Conservation (phyloP, 2,113 vertebrate species). For the Haemorhous mexicanus region DNA sequence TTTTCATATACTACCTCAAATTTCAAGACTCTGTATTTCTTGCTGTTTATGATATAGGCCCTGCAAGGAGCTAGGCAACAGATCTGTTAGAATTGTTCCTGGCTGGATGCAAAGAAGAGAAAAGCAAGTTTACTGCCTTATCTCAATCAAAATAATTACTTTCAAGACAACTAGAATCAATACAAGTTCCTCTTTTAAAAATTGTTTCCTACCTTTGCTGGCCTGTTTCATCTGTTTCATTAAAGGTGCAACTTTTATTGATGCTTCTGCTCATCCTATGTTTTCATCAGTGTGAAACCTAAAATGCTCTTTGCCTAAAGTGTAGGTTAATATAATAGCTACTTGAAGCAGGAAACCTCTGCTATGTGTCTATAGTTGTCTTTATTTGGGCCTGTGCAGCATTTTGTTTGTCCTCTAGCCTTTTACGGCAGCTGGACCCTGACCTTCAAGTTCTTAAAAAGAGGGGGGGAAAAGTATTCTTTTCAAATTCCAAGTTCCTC, state of each 20-base stretch:
- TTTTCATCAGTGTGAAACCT: conserved; percentile 75
- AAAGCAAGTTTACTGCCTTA: conserved; percentile 29
- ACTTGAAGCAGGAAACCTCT: conserved; percentile 72
- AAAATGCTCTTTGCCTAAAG: conserved; percentile 73
- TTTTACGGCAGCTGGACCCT: conserved; percentile 93
- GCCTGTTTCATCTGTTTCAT: conserved; percentile 77
- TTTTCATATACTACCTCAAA: not conserved
- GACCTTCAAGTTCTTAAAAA: conserved; percentile 90
- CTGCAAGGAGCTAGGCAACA: conserved; percentile 34
- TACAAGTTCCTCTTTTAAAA: conserved; percentile 58
- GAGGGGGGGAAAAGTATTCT: conserved; percentile 74
- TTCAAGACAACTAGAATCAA: conserved; percentile 57
- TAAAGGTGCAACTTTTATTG: conserved; percentile 76
- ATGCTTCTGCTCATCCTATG: conserved; percentile 72
- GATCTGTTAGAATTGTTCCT: conserved; percentile 48
- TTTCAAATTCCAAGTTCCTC: conserved; percentile 87
- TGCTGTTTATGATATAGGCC: conserved; percentile 51
- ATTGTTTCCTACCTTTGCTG: conserved; percentile 80
- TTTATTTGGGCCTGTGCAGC: conserved; percentile 89
- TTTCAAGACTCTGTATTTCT: conserved; percentile 36
- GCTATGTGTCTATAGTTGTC: conserved; percentile 78
- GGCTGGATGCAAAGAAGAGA: conserved; percentile 13
- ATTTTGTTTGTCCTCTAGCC: conserved; percentile 90
- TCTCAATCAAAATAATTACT: conserved; percentile 58
- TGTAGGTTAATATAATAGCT: conserved; percentile 74